A percentile compares a stretch with the other conserved stretches of the same genome.
phyloP scores from a whole-genome alignment of 2,888 invertebrate species.

The Ichneumoninae sp. region DNA sequence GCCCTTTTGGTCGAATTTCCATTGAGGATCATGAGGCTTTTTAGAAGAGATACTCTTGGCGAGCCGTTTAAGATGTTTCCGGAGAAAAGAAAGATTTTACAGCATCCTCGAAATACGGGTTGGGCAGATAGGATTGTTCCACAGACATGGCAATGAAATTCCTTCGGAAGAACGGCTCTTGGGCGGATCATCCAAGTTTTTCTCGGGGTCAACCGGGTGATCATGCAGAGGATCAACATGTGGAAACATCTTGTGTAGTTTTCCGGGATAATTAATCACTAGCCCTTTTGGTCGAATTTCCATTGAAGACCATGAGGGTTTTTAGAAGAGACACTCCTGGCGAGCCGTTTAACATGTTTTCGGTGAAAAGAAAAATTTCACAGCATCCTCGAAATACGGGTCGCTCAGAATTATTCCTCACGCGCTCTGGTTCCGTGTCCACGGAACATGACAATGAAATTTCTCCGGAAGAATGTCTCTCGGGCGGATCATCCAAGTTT shows the following conservation, averaged over 20 bases:
- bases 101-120: neutral
- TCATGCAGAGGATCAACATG: too few species aligned
- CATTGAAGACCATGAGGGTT: too few species aligned
- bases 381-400: neutral
- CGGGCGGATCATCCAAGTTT: conserved; percentile 11
- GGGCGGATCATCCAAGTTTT: conserved; percentile 23
- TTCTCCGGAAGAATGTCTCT: conserved; percentile 10
- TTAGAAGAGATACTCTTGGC: too few species aligned
- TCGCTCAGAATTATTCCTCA: neutral
- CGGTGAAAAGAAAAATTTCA: neutral
- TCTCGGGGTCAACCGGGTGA: neutral
- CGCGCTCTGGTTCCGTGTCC: neutral
- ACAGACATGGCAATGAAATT: conserved; percentile 23
- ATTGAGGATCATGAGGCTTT: too few species aligned
- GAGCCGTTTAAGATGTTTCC: too few species aligned
- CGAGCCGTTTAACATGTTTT: too few species aligned
- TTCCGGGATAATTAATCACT: too few species aligned
- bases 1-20: too few species aligned
- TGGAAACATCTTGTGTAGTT: too few species aligned
- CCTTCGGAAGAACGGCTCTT: conserved; percentile 2
- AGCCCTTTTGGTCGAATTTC: too few species aligned
- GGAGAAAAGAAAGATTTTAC: neutral
- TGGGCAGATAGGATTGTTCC: neutral
- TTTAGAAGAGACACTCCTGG: too few species aligned
- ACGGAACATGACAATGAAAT: conserved; percentile 35